phyloP scores from a whole-genome alignment of 1,140 invertebrate species.

The Temnothorax curvispinosus region DNA sequence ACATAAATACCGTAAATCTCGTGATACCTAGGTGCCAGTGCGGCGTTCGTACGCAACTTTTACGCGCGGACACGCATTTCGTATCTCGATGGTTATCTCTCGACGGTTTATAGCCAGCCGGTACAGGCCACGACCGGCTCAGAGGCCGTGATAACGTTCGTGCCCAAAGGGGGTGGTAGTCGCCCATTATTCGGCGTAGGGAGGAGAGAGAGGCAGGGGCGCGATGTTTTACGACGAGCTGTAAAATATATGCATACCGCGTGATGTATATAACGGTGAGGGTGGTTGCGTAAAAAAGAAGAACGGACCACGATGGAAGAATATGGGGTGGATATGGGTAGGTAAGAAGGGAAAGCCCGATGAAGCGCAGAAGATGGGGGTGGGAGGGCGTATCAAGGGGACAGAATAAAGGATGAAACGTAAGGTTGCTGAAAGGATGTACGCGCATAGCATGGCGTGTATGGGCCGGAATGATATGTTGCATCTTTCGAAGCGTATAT shows the following conservation, averaged over 20 bases:
- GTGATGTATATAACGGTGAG: slow-evolving; percentile 46
- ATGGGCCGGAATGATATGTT: slow-evolving; percentile 7
- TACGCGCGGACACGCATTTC: slow-evolving; percentile 53
- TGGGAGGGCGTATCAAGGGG: not conserved
- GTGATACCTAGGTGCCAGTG: slow-evolving; percentile 7
- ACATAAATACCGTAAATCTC: slow-evolving; percentile 50
- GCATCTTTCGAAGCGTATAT: not conserved
- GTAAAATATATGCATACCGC: slow-evolving; percentile 64
- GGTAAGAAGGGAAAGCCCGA: not conserved
- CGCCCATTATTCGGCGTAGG: not conserved
- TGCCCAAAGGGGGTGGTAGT: slow-evolving; percentile 24
- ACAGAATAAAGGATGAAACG: slow-evolving; percentile 41
- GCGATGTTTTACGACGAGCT: slow-evolving; percentile 60
- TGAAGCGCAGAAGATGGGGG: slow-evolving; percentile 11
- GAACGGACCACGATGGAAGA: slow-evolving; percentile 26
- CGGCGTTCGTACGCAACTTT: slow-evolving; percentile 39
- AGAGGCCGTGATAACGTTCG: slow-evolving; percentile 51
- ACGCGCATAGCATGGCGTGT: not conserved
- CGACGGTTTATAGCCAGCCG: slow-evolving; percentile 51
- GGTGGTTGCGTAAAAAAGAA: slow-evolving; percentile 49
- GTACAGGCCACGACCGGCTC: slow-evolving; percentile 27
- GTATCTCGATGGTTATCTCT: slow-evolving; percentile 62
- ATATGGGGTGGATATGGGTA: slow-evolving; percentile 15
- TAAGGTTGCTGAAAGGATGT: slow-evolving; percentile 22
- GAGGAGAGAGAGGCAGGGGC: not conserved